Conservation (phyloP, 35 echinoderm and acorn worm species). For the Holothuria glaberrima region DNA sequence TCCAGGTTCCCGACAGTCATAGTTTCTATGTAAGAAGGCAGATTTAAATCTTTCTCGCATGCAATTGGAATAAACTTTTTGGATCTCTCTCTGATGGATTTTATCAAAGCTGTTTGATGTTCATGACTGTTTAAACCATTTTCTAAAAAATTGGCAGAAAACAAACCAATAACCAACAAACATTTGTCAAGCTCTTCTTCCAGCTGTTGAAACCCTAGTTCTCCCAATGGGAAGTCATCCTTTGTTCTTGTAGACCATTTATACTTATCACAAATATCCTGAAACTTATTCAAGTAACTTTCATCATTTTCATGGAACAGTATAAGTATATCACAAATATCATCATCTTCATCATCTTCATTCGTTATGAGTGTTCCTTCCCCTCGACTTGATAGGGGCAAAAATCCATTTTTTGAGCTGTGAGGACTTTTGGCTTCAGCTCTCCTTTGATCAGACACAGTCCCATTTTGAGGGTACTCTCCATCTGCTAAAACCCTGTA, state of each 20-base stretch:
- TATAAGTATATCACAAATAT: constrained; percentile 1
- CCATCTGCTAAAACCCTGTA: background rate
- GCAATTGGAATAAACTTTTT: constrained; percentile 31
- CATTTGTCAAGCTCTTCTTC: constrained; percentile 1
- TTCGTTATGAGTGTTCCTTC: no score
- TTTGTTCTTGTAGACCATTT: constrained; percentile 14
- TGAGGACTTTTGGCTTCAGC: background rate
- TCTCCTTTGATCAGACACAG: background rate
- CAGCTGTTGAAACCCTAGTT: background rate
- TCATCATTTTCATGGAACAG: background rate
- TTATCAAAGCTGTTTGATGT: constrained; percentile 21
- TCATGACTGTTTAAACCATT: background rate
- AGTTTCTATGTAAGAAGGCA: background rate
- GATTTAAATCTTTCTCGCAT: background rate
- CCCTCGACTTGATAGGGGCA: background rate
- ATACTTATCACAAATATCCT: background rate
- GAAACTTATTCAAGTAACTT: background rate
- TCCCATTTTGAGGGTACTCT: background rate
- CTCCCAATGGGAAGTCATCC: constrained; percentile 23
- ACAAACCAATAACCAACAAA: background rate
- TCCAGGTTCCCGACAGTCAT: background rate
- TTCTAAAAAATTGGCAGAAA: background rate
- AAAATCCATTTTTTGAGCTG: background rate
- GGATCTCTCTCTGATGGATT: background rate
- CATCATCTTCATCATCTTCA: constrained; percentile 17